These are phyloP conservation scores for Haliclona indistincta DNA, from an alignment of 37 sponge, comb jelly and placozoan species.

Conservation along the genomic window DNA sequence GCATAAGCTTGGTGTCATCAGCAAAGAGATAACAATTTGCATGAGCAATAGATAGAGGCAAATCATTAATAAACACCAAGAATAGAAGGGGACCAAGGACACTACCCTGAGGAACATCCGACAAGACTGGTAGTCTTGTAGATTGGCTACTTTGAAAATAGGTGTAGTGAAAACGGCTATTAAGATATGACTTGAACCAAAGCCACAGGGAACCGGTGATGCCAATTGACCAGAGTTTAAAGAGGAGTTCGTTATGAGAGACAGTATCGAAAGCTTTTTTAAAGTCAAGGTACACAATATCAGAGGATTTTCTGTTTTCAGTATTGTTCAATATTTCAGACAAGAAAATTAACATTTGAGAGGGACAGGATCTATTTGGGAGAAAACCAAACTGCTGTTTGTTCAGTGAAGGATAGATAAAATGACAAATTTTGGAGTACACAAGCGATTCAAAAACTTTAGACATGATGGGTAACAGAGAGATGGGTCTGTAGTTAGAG, in stretches of 20 bases:
- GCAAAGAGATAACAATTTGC: no score
- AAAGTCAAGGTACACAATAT: constrained; percentile 28
- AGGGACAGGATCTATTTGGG: constrained; percentile 24
- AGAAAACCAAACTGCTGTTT: background rate
- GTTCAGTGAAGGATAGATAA: background rate
- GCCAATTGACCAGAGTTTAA: constrained; percentile 23
- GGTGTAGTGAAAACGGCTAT: constrained; percentile 1
- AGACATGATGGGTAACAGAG: constrained; percentile 25
- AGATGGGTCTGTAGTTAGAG: constrained; percentile 38
- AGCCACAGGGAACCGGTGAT: constrained; percentile 26
- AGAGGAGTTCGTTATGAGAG: constrained; percentile 24
- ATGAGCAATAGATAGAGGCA: no score
- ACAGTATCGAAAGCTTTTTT: constrained; percentile 51
- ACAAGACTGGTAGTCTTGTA: constrained; percentile 9
- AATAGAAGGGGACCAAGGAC: no score
- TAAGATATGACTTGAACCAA: constrained; percentile 5
- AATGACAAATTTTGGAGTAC: constrained; percentile 20
- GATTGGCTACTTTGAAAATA: background rate
- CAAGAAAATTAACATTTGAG: background rate
- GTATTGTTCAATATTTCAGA: background rate
- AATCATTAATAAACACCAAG: no score
- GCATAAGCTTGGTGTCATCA: no score
- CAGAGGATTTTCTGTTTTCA: background rate
- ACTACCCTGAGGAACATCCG: no score
- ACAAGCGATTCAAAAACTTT: constrained; percentile 19